Base-by-base conservation (phyloP, 2,888 invertebrate genomes). In the Andrena marginata region DNA sequence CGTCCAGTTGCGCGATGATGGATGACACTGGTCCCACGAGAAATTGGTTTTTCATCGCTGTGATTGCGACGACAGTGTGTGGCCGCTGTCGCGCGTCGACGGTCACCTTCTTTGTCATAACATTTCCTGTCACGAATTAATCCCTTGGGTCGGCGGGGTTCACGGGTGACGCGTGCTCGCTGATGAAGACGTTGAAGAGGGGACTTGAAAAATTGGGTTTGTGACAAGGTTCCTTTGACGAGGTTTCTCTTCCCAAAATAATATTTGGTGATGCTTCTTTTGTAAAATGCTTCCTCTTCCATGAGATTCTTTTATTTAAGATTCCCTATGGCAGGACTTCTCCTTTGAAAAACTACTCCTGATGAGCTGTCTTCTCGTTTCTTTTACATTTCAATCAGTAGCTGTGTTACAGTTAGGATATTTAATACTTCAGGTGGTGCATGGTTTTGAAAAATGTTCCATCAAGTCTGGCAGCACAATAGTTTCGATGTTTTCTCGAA, bases 1-100 rank as follows among this genome's bases (percentile, higher is more conserved):
- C 76, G 79, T 79, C 49, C 59, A 54, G 67, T 7, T 51, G 23
- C 78, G 49, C 51, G 77, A 59, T n/a, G 67, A 54, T 68, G 48
- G 73, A 78, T 73, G 35, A 48, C 31, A 5, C 64, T 56, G 33
- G 20, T 51, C 23, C 26, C 33, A 13, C 26, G 59, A 29, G 31
- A 73, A 48, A 68, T 49, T 68, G 35, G 59, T 48, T 79, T 68
- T 49, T 64, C 49, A 3, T 51, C 10, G n/a, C 2, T 13, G 8
- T 5, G 31, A n/a, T 23, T 23, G 29, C 49, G 59, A 20, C 13
- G 16, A 35, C 62, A 13, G 51, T 49, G 31, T n/a, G n/a, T 29
- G 42, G 2, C n/a, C 29, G 7, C 31, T 56, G 64, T 64, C 56
- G 56, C 59, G 29, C 31, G 31, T 20, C 56, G 29, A 7, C 42